A percentile compares a stretch with the other conserved stretches of the same genome.
Evolutionary conservation across 2,113 vertebrate genomes (phyloP).

Genomic region (Sylvietta virens): DNA sequence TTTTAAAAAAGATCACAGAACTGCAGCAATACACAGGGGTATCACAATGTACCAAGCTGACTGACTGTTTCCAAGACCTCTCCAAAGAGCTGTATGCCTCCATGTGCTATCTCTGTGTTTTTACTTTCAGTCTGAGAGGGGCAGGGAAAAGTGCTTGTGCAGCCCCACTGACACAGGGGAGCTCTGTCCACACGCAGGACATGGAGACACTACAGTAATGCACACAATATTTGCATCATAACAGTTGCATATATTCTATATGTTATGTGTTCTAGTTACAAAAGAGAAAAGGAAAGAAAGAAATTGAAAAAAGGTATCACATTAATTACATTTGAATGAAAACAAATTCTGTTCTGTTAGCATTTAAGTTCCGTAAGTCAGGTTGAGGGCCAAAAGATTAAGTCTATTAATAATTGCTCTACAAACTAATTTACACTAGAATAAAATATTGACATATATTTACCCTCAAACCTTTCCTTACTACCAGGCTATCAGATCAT

Average conservation of each 20-base stretch:
- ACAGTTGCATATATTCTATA: neutral
- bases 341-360: neutral
- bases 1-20: neutral
- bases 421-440: neutral
- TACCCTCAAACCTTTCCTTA: neutral
- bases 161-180: neutral
- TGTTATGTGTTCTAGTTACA: neutral
- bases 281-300: neutral
- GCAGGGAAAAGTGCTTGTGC: neutral
- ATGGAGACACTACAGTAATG: neutral
- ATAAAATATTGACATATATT: neutral
- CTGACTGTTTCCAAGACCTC: neutral
- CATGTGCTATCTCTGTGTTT: neutral
- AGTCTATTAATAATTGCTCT: neutral
- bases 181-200: fast-evolving
- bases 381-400: neutral
- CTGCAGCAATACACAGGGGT: neutral
- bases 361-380: neutral
- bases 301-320: neutral
- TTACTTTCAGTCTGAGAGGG: neutral
- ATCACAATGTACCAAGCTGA: neutral
- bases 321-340: neutral
- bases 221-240: neutral
- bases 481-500: neutral
- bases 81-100: neutral